A percentile compares a stretch with the other conserved stretches of the same genome.
phyloP scores from a whole-genome alignment of 2,113 vertebrate genomes.

The Chlorodrepanis virens region DNA sequence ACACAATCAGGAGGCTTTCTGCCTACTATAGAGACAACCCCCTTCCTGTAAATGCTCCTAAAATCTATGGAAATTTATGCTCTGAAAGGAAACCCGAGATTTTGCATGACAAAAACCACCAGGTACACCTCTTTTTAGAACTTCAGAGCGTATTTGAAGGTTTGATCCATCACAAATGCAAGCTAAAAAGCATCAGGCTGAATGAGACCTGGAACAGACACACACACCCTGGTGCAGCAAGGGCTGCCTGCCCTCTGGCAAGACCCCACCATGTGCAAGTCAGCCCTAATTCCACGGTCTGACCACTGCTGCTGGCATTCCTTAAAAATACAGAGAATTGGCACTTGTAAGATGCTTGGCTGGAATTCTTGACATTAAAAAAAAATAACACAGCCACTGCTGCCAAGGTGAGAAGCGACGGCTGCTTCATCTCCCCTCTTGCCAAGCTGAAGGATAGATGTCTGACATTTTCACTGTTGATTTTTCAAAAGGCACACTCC shows the following conservation, averaged over 20 bases:
- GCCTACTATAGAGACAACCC: fast-evolving
- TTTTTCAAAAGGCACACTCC: neutral
- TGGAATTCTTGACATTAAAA: neutral
- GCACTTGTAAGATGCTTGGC: neutral
- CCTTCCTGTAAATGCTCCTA: neutral
- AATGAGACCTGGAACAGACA: neutral
- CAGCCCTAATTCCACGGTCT: neutral
- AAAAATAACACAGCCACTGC: fast-evolving
- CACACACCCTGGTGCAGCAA: neutral
- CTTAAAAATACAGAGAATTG: neutral
- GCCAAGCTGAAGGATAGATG: neutral
- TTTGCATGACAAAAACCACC: neutral
- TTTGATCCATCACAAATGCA: neutral
- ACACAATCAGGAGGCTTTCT: neutral
- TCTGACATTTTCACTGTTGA: neutral
- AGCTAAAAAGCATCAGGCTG: neutral
- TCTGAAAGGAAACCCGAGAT: neutral
- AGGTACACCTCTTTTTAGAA: neutral
- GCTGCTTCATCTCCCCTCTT: neutral
- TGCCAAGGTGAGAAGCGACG: neutral
- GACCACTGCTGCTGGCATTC: neutral
- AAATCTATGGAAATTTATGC: neutral
- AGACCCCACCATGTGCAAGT: neutral
- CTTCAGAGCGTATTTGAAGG: neutral
- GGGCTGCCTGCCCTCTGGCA: neutral